Conservation (phyloP, 1,140 invertebrate genomes). For the Sitodiplosis mosellana region DNA sequence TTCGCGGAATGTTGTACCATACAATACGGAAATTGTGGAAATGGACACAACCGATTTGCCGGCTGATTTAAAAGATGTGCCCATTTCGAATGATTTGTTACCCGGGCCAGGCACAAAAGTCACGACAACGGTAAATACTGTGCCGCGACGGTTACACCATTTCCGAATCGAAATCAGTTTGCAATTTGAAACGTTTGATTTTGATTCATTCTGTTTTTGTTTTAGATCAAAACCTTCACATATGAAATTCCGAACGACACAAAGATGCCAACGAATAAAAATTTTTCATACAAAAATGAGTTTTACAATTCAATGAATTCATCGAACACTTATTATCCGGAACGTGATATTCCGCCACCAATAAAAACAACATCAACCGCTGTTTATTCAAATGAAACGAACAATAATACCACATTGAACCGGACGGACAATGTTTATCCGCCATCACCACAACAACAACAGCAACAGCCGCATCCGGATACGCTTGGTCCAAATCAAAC, state of each 20-base stretch:
- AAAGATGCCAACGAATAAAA: slow-evolving; percentile 28
- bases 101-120: slow-evolving; percentile 43
- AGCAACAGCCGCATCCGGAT: slow-evolving; percentile 8
- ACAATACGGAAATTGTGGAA: slow-evolving; percentile 10
- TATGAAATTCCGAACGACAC: slow-evolving; percentile 51
- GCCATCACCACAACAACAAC: slow-evolving; percentile 2
- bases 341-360: neutral
- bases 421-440: neutral
- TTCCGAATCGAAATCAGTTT: neutral
- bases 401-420: neutral
- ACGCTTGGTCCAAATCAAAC: slow-evolving; percentile 12
- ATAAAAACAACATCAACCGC: neutral
- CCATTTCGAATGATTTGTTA: slow-evolving; percentile 30
- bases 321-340: neutral
- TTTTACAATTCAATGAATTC: neutral
- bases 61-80: slow-evolving; percentile 19
- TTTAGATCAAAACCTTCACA: slow-evolving; percentile 47
- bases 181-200: neutral
- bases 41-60: slow-evolving; percentile 11
- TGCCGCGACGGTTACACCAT: neutral
- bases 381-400: neutral
- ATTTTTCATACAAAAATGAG: slow-evolving; percentile 4
- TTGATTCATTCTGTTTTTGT: neutral
- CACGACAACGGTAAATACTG: slow-evolving; percentile 35
- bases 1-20: neutral